Evolutionary conservation across 2,797 vertebrate species (phyloP).

Genomic region (Vespertilio murinus): DNA sequence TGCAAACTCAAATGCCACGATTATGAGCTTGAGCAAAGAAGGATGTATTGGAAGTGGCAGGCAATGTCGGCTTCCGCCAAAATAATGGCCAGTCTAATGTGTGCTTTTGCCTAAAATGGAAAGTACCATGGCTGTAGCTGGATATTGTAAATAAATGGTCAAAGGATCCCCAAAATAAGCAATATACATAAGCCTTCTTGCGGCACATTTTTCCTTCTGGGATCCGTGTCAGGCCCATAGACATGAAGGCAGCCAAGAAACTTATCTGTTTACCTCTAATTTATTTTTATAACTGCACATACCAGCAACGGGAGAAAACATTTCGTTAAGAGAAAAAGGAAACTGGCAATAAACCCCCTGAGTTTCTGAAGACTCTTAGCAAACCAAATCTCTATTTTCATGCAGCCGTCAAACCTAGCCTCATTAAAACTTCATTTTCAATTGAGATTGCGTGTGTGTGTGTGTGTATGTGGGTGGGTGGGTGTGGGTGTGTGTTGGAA

Average conservation of each 20-base stretch:
- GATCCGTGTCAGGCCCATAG: background rate
- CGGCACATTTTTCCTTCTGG: constrained; percentile 37
- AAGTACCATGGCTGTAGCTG: constrained; percentile 47
- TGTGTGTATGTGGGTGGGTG: too few relatives aligned
- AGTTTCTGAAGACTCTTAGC: constrained; percentile 25
- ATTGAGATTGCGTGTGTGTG: background rate
- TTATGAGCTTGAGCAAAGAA: constrained; percentile 30
- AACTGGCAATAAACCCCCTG: constrained; percentile 1
- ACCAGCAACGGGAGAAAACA: background rate
- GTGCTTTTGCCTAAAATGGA: constrained; percentile 44
- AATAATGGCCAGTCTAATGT: background rate
- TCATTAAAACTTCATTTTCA: background rate
- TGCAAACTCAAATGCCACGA: background rate
- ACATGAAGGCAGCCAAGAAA: constrained; percentile 63
- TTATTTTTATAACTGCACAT: constrained; percentile 55
- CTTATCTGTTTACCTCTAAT: constrained; percentile 55
- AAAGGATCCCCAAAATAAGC: constrained; percentile 49
- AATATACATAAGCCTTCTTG: constrained; percentile 27
- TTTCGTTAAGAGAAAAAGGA: constrained; percentile 51
- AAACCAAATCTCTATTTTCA: constrained; percentile 12
- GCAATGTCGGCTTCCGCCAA: background rate
- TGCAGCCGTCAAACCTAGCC: background rate
- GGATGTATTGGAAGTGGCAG: constrained; percentile 41
- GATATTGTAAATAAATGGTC: constrained; percentile 60
- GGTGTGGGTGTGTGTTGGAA: background rate